These are phyloP conservation scores for Athalia rosae DNA, from an alignment of 2,888 invertebrate genomes.

Conservation along the genomic window DNA sequence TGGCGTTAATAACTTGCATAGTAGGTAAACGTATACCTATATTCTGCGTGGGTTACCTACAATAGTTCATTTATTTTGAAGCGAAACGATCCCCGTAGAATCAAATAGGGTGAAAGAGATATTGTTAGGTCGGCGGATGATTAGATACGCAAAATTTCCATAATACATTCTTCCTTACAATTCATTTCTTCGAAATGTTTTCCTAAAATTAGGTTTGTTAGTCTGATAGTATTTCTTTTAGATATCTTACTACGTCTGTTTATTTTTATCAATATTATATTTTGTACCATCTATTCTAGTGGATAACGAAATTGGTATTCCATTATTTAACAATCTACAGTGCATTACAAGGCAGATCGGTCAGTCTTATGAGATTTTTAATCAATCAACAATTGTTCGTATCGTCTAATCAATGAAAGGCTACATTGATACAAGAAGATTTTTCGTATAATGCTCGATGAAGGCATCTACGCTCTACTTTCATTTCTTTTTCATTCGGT, in stretches of 20 bases:
- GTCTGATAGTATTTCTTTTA: constrained; percentile 7
- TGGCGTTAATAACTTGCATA: background rate
- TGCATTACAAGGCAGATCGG: constrained; percentile 63
- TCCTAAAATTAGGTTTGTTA: background rate
- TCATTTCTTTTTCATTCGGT: background rate
- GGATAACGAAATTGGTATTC: background rate
- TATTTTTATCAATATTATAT: constrained; percentile 1
- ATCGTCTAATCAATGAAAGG: background rate
- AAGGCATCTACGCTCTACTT: too few species aligned
- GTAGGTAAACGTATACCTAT: too few species aligned
- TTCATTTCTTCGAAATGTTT: constrained; percentile 1
- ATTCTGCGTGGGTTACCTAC: too few species aligned
- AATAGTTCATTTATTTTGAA: too few species aligned
- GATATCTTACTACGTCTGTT: background rate
- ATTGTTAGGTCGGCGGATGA: background rate
- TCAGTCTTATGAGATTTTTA: constrained; percentile 61
- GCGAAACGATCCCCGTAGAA: too few species aligned
- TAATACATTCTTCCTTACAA: background rate
- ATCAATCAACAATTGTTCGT: constrained; percentile 22
- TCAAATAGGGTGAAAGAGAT: background rate
- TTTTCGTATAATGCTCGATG: constrained; percentile 8
- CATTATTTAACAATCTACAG: constrained; percentile 21
- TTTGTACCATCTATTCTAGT: constrained; percentile 36
- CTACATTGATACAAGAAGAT: constrained; percentile 12
- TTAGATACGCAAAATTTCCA: background rate